Evolutionary conservation across 2,888 invertebrate genomes (phyloP), one percentile per base, ranked within the genome.

Genomic region (Synanthedon formicaeformis): DNA sequence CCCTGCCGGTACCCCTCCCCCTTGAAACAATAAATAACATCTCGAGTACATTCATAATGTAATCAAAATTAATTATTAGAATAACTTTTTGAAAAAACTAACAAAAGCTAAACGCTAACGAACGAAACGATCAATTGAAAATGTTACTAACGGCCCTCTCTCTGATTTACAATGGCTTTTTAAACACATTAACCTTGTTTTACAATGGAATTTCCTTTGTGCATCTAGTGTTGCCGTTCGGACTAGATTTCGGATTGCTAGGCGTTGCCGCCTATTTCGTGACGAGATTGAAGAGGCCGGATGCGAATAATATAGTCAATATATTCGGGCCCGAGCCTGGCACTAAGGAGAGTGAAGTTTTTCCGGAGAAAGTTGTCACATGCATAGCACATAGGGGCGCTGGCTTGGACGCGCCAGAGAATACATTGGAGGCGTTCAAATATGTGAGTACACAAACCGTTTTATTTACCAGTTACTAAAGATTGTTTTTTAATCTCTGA

Each of bases 391-490:
- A 95, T 65, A 88, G 94, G 67, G 94, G 93, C 4, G 93, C 92
- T 11, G 91, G 90, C 2, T 78, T 92, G 49, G 94, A 95, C 78
- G 94, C 92, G 4, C 95, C 95, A 0, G 95, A 95, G 78, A 95
- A 95, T 73, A 94, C 92, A 58, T 70, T 94, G 58, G 89, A 89
- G 53, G 94, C 94, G 1, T 91, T 94, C 63, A 89, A 90, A 81
- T 88, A 91, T 76, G 92, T 92, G 72, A 85, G 88, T 83, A 50
- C 27, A 8, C 27, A 16, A 16, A n/a, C n/a, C n/a, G n/a, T n/a
- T n/a, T n/a, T n/a, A n/a, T n/a, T n/a, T n/a, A n/a, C n/a, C n/a
- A n/a, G n/a, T n/a, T n/a, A n/a, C n/a, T n/a, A n/a, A n/a, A n/a
- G n/a, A n/a, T n/a, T n/a, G n/a, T n/a, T n/a, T n/a, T n/a, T n/a